Conservation (phyloP, 2,888 invertebrate species). For the Holacanthella duospinosa region DNA sequence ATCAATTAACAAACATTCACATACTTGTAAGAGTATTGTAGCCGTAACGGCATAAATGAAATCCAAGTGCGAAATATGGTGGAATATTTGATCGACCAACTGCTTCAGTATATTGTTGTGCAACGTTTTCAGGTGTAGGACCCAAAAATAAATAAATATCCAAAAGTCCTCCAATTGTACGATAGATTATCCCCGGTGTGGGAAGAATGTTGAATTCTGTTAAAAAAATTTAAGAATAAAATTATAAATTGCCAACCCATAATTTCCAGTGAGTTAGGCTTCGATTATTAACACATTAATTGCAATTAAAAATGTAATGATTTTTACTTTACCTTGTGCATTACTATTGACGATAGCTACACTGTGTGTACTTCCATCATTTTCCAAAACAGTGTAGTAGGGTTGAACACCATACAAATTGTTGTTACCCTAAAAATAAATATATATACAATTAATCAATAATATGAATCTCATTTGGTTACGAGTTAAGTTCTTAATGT, state of each 20-base stretch:
- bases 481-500: background rate
- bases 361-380: constrained; percentile 58
- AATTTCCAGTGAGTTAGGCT: no score
- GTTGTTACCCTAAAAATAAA: no score
- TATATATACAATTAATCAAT: no score
- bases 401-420: constrained; percentile 78
- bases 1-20: no score
- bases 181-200: constrained; percentile 66
- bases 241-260: background rate
- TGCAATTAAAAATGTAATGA: background rate
- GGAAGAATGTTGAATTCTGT: constrained; percentile 69
- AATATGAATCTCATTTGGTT: constrained; percentile 6
- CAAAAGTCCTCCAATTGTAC: constrained; percentile 68
- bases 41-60: constrained; percentile 64
- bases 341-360: constrained; percentile 73
- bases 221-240: constrained; percentile 36
- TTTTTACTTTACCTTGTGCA: constrained; percentile 69
- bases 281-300: no score
- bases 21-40: constrained; percentile 57
- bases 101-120: constrained; percentile 53
- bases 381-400: constrained; percentile 63
- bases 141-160: constrained; percentile 69
- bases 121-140: constrained; percentile 57
- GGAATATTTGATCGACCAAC: constrained; percentile 70
- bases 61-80: constrained; percentile 78